Evolutionary conservation across 2,113 vertebrate genomes (phyloP).

Genomic region (Dinomys branickii): DNA sequence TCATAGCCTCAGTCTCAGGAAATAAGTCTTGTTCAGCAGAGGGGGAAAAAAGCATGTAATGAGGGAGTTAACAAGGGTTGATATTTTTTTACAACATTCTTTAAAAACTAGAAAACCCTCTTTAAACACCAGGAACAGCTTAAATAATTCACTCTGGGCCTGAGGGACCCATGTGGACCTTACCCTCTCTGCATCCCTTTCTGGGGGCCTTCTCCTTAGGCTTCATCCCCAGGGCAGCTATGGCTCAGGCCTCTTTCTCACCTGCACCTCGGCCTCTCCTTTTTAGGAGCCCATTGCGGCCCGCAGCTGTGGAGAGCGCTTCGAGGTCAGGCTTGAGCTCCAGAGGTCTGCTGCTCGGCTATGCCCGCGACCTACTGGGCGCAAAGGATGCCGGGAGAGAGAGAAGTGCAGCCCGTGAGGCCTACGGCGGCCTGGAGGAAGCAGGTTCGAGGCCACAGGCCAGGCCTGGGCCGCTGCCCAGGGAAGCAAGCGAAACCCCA

Average conservation of each 20-base stretch:
- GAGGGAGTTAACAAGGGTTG: constrained; percentile 74
- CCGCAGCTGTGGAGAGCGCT: fast-evolving
- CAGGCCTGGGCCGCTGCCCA: neutral
- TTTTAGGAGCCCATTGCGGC: neutral
- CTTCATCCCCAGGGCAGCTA: neutral
- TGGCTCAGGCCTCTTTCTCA: neutral
- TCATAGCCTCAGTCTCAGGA: constrained; percentile 59
- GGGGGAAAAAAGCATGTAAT: constrained; percentile 52
- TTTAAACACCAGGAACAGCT: constrained; percentile 77
- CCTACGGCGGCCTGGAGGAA: neutral
- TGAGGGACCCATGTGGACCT: neutral
- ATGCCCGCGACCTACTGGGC: neutral
- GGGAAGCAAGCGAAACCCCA: neutral
- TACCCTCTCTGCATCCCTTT: neutral
- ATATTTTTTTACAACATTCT: constrained; percentile 80
- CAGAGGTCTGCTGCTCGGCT: too few relatives aligned
- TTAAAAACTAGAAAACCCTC: constrained; percentile 80
- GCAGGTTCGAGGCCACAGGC: neutral
- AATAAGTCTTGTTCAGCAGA: constrained; percentile 62
- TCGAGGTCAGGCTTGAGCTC: neutral
- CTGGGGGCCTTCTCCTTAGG: neutral
- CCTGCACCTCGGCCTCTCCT: fast-evolving
- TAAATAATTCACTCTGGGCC: constrained; percentile 72
- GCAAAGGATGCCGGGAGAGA: neutral
- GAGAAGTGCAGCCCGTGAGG: neutral